Conservation (phyloP, 2,888 invertebrate genomes). For the Xanthorhoe spadicearia region DNA sequence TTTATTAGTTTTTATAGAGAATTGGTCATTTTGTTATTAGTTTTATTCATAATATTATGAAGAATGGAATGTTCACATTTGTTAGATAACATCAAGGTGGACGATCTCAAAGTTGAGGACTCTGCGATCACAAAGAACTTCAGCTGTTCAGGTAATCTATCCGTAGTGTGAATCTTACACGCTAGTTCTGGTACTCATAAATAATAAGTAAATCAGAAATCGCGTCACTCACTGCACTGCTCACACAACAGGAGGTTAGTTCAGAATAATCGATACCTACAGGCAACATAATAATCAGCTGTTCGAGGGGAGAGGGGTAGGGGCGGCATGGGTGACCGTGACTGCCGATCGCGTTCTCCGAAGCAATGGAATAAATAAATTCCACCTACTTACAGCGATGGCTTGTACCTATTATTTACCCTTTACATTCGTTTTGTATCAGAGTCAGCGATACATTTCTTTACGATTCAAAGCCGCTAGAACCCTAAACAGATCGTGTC, state of each 20-base stretch:
- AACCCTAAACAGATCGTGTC: background rate
- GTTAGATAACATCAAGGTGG: constrained; percentile 86
- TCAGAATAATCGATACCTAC: constrained; percentile 79
- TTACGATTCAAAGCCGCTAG: background rate
- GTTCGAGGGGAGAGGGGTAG: constrained; percentile 72
- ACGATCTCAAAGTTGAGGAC: constrained; percentile 79
- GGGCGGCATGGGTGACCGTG: constrained; percentile 77
- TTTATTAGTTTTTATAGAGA: constrained; percentile 57
- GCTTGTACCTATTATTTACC: background rate
- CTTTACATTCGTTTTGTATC: background rate
- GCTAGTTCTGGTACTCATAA: constrained; percentile 37
- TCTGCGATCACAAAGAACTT: constrained; percentile 86
- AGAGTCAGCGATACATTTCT: background rate
- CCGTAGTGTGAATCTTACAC: constrained; percentile 47
- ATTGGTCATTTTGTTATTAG: constrained; percentile 57
- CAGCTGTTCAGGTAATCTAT: constrained; percentile 86
- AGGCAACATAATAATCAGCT: constrained; percentile 82
- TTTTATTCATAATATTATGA: constrained; percentile 65
- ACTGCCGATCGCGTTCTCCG: constrained; percentile 65
- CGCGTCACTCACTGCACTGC: constrained; percentile 51
- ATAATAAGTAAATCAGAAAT: constrained; percentile 36
- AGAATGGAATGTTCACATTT: constrained; percentile 89
- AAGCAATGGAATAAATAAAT: constrained; percentile 54
- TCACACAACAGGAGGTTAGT: constrained; percentile 69
- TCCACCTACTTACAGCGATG: constrained; percentile 12